Conservation (phyloP, 2,797 vertebrate species). For the Monodelphis domestica region DNA sequence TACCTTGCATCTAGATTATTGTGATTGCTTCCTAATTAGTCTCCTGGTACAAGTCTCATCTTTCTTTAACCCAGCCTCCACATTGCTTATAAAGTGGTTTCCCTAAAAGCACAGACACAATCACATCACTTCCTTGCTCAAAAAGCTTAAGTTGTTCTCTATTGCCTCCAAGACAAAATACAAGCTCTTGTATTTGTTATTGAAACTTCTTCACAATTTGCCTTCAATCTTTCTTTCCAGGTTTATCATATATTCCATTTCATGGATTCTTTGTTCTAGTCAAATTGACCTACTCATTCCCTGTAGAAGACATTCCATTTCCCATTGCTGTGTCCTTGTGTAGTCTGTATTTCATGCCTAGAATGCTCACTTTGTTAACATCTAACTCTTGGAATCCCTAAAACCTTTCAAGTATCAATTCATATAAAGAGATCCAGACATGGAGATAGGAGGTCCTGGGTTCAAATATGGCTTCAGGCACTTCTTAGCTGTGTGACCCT, state of each 20-base stretch:
- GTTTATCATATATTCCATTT: not conserved
- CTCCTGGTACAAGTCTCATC: not conserved
- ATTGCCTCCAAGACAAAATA: not conserved
- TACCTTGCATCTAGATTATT: not conserved
- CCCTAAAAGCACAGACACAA: not conserved
- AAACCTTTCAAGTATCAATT: not conserved
- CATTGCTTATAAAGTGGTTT: not conserved
- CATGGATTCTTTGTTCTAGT: not conserved
- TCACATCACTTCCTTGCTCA: not conserved
- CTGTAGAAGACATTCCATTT: not conserved
- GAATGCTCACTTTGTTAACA: not conserved
- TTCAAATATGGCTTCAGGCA: too few species aligned
- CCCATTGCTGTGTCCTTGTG: not conserved
- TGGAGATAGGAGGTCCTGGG: too few species aligned
- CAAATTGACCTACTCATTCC: not conserved
- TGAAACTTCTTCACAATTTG: not conserved
- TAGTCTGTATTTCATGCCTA: not conserved
- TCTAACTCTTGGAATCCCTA: not conserved
- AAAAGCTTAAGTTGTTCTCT: not conserved
- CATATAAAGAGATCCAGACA: too few species aligned
- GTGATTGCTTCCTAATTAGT: not conserved
- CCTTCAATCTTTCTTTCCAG: not conserved
- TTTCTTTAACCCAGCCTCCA: not conserved
- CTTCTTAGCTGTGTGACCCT: too few species aligned
- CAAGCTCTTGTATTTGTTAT: not conserved